A percentile compares a stretch with the other conserved stretches of the same genome.
phyloP scores from a whole-genome alignment of 2,797 vertebrate genomes.

The Chromis chromis region DNA sequence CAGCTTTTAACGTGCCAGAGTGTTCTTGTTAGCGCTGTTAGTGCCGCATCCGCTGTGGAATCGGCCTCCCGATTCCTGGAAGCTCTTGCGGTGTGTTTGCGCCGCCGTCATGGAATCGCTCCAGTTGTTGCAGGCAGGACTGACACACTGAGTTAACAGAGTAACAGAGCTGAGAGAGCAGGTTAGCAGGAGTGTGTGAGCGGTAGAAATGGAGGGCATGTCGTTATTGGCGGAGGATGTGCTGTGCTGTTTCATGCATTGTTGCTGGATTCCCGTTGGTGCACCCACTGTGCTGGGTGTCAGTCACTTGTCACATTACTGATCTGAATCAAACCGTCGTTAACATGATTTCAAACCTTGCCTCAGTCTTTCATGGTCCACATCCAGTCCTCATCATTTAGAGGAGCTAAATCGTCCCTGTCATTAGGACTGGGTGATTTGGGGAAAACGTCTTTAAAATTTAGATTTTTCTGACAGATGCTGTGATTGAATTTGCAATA shows the following conservation, averaged over 20 bases:
- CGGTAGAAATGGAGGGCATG: not conserved
- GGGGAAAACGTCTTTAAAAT: too few relatives aligned
- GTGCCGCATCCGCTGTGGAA: not conserved
- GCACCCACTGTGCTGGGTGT: not conserved
- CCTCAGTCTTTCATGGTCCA: too few relatives aligned
- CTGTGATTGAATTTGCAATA: too few relatives aligned
- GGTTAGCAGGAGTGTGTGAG: not conserved
- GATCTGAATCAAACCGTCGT: too few relatives aligned
- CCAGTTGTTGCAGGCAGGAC: not conserved
- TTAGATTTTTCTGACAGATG: too few relatives aligned
- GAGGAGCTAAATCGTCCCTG: too few relatives aligned
- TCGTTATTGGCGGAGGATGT: not conserved
- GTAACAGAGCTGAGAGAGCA: not conserved
- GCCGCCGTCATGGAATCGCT: slow-evolving; percentile 9
- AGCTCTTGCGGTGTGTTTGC: slow-evolving; percentile 39
- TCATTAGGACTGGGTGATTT: too few relatives aligned
- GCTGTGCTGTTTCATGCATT: not conserved
- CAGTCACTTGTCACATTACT: not conserved
- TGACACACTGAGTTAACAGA: not conserved
- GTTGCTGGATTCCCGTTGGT: not conserved
- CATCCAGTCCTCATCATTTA: too few relatives aligned
- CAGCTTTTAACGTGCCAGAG: slow-evolving; percentile 25
- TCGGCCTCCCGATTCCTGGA: slow-evolving; percentile 43
- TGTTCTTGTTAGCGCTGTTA: slow-evolving; percentile 19
- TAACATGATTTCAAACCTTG: too few relatives aligned